Base-by-base conservation (phyloP, 1,140 invertebrate species). In the Bombus huntii region DNA sequence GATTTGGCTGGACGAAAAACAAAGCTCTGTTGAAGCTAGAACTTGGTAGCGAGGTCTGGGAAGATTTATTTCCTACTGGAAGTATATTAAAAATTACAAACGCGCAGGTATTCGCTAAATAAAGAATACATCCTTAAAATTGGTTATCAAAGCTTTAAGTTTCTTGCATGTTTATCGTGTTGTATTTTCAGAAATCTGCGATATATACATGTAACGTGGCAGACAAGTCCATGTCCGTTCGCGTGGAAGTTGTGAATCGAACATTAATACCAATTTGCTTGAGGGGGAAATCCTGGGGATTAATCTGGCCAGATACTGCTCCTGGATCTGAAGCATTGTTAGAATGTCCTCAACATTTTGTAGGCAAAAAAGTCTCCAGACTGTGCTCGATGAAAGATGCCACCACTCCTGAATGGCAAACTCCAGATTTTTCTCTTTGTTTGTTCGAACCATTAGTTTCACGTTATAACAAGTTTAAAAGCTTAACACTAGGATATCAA, bases 1-100 rank as follows among this genome's bases (percentile, higher is more conserved):
- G 97, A 5, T 98, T 97, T 89, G 97, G 97, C 88, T 98, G 97
- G 97, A 97, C 97, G 0, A 96, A 97, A 85, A 97, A 98, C 89
- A 96, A 96, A 34, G 96, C 96, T 9, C 94, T 98, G 3, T 96
- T 98, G 10, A 97, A 97, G 47, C 95, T 98, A 39, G 96, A 96
- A 39, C 97, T 97, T 0, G 97, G 96, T 5, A 96, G 95, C 3
- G 97, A 97, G 89, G 97, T 97, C 78, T 98, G 97, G 97, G 97
- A 98, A 91, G 97, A 98, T 91, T 95, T 98, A 4, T 97, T 97
- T 93, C 97, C 97, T 9, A 96, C 97, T 59, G 97, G 97, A 47
- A 98, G 97, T 90, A 97, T 98, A 77, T 94, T 98, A 0, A 97
- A 97, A 91, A 96, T 98, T 15, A 97, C 96, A 85, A 97, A 97